These are phyloP conservation scores for Habroteleia sp. DNA, from an alignment of 2,888 invertebrate species.

Conservation along the genomic window DNA sequence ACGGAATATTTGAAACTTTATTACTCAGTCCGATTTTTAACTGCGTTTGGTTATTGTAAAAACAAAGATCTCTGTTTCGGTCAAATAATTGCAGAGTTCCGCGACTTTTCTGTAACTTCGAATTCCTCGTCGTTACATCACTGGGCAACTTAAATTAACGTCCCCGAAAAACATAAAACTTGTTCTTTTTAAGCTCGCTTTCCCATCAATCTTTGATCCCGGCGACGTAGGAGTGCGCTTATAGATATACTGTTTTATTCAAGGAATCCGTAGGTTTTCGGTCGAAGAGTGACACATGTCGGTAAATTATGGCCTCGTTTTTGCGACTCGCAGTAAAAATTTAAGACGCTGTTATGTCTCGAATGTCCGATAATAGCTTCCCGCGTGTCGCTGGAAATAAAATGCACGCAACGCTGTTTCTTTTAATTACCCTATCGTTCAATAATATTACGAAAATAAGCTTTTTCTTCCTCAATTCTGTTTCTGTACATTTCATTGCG, in stretches of 20 bases:
- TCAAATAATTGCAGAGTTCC: too few relatives aligned
- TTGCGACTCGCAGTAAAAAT: slow-evolving; percentile 58
- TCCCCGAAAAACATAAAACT: slow-evolving; percentile 33
- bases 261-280: slow-evolving; percentile 61
- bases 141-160: slow-evolving; percentile 34
- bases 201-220: slow-evolving; percentile 60
- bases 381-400: slow-evolving; percentile 56
- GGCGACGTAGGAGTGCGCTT: slow-evolving; percentile 62
- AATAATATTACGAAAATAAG: neutral
- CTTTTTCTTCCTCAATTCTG: neutral
- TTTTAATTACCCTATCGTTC: slow-evolving; percentile 50
- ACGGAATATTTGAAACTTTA: too few relatives aligned
- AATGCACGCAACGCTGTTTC: slow-evolving; percentile 40
- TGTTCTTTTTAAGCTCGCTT: slow-evolving; percentile 47
- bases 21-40: too few relatives aligned
- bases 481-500: too few relatives aligned
- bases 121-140: slow-evolving; percentile 61
- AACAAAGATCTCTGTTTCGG: too few relatives aligned
- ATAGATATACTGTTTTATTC: slow-evolving; percentile 63
- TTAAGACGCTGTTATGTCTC: slow-evolving; percentile 63
- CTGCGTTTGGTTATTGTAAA: too few relatives aligned
- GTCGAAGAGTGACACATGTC: slow-evolving; percentile 63
- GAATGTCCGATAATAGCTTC: slow-evolving; percentile 63
- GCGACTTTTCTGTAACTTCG: slow-evolving; percentile 5
- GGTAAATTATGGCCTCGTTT: slow-evolving; percentile 63